phyloP scores from a whole-genome alignment of 2,888 invertebrate genomes.

The Folsomia manolachei region DNA sequence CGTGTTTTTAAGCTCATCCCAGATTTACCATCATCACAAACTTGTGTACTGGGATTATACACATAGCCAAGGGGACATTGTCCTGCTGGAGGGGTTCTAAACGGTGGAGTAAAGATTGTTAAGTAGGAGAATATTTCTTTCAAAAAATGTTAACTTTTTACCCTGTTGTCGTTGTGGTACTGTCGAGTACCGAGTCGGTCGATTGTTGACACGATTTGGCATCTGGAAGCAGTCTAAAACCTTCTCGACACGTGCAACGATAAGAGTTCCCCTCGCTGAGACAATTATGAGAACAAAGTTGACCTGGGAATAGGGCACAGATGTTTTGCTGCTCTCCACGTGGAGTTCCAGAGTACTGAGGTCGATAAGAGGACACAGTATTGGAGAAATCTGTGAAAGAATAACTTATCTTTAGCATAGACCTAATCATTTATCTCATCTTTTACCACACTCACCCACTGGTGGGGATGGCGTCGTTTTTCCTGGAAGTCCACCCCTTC shows the following conservation, averaged over 20 bases:
- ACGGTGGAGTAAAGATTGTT: no score
- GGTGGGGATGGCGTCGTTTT: background rate
- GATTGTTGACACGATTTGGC: constrained; percentile 66
- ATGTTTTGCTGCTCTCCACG: constrained; percentile 56
- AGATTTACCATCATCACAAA: constrained; percentile 51
- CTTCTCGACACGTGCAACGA: constrained; percentile 68
- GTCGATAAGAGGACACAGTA: background rate
- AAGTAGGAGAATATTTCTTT: no score
- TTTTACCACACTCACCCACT: no score
- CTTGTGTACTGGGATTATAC: constrained; percentile 51
- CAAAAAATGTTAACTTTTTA: no score
- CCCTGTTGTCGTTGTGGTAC: background rate
- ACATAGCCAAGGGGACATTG: constrained; percentile 52
- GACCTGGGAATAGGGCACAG: constrained; percentile 60
- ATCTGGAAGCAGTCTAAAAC: constrained; percentile 68
- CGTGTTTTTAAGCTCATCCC: background rate
- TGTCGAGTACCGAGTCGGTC: no score
- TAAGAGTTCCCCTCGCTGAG: constrained; percentile 70
- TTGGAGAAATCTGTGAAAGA: no score
- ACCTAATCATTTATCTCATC: no score
- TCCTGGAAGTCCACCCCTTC: constrained; percentile 31
- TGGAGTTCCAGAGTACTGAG: constrained; percentile 7
- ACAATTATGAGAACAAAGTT: constrained; percentile 74
- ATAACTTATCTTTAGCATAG: no score
- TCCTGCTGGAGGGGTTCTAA: constrained; percentile 18